Evolutionary conservation across 2,888 invertebrate genomes (phyloP).

Genomic region (Drosophila setosimentum): DNA sequence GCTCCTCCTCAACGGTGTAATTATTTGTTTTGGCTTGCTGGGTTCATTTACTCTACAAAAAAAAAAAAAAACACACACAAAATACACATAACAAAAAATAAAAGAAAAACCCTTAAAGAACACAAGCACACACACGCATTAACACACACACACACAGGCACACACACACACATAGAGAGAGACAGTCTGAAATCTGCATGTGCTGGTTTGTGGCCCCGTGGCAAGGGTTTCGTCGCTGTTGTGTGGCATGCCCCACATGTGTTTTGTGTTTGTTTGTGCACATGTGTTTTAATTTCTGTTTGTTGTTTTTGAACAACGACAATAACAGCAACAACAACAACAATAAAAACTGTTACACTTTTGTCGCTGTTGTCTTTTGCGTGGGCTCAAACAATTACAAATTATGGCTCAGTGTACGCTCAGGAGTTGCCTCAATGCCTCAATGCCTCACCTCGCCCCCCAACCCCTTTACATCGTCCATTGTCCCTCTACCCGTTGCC

Average conservation of each 20-base stretch:
- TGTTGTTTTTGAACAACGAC: constrained; percentile 57
- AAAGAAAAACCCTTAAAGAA: constrained; percentile 56
- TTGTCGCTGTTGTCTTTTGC: constrained; percentile 62
- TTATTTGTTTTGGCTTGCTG: constrained; percentile 80
- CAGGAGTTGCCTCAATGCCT: constrained; percentile 25
- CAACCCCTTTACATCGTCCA: too few relatives aligned
- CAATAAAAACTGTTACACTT: constrained; percentile 61
- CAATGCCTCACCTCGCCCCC: too few relatives aligned
- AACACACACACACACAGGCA: constrained; percentile 35
- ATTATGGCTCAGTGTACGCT: constrained; percentile 66
- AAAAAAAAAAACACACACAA: constrained; percentile 33
- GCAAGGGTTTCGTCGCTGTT: constrained; percentile 54
- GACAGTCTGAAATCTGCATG: constrained; percentile 34
- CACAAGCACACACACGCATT: constrained; percentile 28
- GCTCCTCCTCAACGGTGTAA: constrained; percentile 52
- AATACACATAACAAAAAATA: constrained; percentile 38
- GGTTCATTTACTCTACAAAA: constrained; percentile 74
- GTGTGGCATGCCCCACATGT: constrained; percentile 62
- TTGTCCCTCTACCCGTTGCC: not conserved
- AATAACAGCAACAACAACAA: constrained; percentile 21
- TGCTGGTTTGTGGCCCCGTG: constrained; percentile 35
- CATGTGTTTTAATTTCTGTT: constrained; percentile 70
- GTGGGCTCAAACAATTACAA: constrained; percentile 79
- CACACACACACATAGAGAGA: constrained; percentile 13
- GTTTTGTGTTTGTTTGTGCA: constrained; percentile 56